A percentile compares a stretch with the other conserved stretches of the same genome.
These are phyloP conservation scores for Helicoverpa assulta DNA, from an alignment of 2,888 invertebrate genomes.

Conservation along the genomic window DNA sequence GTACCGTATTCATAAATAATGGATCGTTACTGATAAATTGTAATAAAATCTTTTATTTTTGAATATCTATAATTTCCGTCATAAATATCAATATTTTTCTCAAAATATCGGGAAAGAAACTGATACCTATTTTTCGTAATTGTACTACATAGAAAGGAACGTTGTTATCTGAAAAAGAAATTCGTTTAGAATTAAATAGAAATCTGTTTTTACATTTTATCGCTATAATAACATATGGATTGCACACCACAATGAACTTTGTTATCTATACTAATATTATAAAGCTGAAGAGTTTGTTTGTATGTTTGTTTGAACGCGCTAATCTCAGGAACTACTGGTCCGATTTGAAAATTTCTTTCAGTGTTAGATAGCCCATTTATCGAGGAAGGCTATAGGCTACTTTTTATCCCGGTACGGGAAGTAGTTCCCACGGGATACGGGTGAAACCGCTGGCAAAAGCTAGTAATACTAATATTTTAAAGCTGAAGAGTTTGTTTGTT, in stretches of 20 bases:
- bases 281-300: too few species aligned
- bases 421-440: too few species aligned
- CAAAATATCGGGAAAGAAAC: slow-evolving; percentile 23
- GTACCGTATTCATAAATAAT: not conserved
- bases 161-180: slow-evolving; percentile 26
- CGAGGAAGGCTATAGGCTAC: too few species aligned
- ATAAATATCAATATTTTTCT: slow-evolving; percentile 5
- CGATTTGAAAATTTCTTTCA: too few species aligned
- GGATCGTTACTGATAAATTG: not conserved
- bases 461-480: too few species aligned
- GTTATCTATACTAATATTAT: too few species aligned
- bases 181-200: slow-evolving; percentile 13
- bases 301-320: too few species aligned
- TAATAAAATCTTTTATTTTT: not conserved
- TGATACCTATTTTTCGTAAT: slow-evolving; percentile 22
- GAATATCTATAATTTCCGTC: not conserved
- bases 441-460: too few species aligned
- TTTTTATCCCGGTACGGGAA: too few species aligned
- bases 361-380: too few species aligned
- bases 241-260: slow-evolving; percentile 22
- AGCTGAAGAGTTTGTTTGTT: too few species aligned
- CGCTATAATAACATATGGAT: slow-evolving; percentile 17
- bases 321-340: too few species aligned
- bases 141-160: slow-evolving; percentile 11
- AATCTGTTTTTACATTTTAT: slow-evolving; percentile 23